Percentiles rank a stretch among this genome's conserved stretches.
Evolutionary conservation across 2,797 vertebrate species (phyloP).

Genomic region (Chaenodraco wilsoni): DNA sequence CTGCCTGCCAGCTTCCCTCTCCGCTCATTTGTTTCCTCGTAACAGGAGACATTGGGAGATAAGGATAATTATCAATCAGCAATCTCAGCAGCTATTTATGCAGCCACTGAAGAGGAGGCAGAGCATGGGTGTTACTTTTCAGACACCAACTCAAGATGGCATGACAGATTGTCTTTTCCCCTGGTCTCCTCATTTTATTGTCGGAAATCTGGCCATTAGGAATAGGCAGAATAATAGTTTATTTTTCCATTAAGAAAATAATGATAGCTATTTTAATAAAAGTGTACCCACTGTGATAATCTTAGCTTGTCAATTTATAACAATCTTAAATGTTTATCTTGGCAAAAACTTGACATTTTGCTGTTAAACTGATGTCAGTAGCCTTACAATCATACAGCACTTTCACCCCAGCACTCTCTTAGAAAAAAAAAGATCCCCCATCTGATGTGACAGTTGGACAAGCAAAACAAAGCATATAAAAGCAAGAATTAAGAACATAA

Average conservation of each 20-base stretch:
- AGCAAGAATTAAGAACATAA: constrained; percentile 48
- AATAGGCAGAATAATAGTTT: constrained; percentile 12
- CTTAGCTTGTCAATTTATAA: not conserved
- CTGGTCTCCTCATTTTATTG: constrained; percentile 26
- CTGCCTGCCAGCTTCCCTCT: constrained; percentile 72
- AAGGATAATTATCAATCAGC: constrained; percentile 83
- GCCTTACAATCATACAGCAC: constrained; percentile 32
- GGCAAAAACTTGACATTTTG: constrained; percentile 56
- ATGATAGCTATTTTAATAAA: not conserved
- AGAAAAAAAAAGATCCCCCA: constrained; percentile 46
- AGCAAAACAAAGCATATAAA: constrained; percentile 23
- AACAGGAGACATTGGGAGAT: constrained; percentile 80
- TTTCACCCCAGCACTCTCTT: constrained; percentile 23
- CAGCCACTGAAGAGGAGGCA: constrained; percentile 52
- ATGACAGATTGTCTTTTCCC: constrained; percentile 40
- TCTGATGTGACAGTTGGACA: constrained; percentile 68
- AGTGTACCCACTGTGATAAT: not conserved
- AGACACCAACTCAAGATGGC: constrained; percentile 65
- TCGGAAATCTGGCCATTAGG: constrained; percentile 9
- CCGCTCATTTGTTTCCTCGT: constrained; percentile 78
- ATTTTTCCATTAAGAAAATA: not conserved
- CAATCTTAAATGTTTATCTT: constrained; percentile 18
- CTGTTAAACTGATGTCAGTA: constrained; percentile 55
- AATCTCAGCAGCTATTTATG: constrained; percentile 79
- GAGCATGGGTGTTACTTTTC: constrained; percentile 67